Base-by-base conservation (phyloP, 2,113 vertebrate genomes). In the Phrynosoma platyrhinos region DNA sequence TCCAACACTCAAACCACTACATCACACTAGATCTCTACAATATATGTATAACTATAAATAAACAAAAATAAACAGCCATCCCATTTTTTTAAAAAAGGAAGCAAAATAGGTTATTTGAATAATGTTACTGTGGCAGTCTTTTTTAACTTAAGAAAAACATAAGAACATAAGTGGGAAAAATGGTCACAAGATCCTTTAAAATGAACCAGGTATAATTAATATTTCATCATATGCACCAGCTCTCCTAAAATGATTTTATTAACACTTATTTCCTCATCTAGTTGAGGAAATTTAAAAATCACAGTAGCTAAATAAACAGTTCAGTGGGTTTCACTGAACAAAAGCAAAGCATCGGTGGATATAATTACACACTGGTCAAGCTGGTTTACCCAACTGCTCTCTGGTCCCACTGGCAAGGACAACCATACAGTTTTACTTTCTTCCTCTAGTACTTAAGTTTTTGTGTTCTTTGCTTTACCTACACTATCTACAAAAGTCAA, bases 321-420 rank as follows among this genome's bases (percentile, higher is more conserved):
- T 53, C 14, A 83, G 16, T 77, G 52, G 10, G 25, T 32, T 68
- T 80, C 18, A 32, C 71, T 27, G 77, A 75, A 77, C 30, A 85
- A 87, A 71, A 66, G 25, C 18, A 30, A 66, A 42, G 13, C 23
- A 21, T 58, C 68, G 36, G 12, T 21, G 52, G 72, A 53, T 88
- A 68, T 32, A 77, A 83, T 83, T 77, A 83, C 72, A 77, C 4
- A 47, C 80, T 68, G 9, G 87, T 76, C 42, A 88, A 13, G 40
- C 87, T 83, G 80, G 87, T 88, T 88, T 83, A 36, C 72, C 58
- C 14, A 78, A 27, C 30, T 42, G 36, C 30, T 30, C 6, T n/a
- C n/a, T 1, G 25, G 64, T 9, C 36, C n/a, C 12, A 21, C 18
- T 62, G 53, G 68, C 53, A 82, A 9, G 68, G 42, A 77, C 27